Conservation (phyloP, 2,113 vertebrate genomes). For the Lutjanus erythropterus region DNA sequence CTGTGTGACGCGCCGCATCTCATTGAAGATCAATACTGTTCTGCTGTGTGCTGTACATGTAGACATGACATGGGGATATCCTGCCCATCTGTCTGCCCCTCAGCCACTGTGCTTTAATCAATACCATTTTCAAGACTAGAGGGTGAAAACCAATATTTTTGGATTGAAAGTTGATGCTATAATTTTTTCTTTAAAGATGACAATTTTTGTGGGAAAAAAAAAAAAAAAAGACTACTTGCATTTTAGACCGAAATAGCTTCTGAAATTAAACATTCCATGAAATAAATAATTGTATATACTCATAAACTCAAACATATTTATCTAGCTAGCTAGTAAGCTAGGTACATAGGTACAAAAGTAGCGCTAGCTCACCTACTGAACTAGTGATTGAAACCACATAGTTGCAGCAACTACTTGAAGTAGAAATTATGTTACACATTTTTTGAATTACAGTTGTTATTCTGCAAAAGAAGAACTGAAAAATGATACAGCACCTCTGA, state of each 20-base stretch:
- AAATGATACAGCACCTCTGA: too few relatives aligned
- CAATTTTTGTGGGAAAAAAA: neutral
- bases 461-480: too few relatives aligned
- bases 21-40: constrained; percentile 64
- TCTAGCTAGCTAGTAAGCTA: neutral
- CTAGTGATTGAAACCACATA: too few relatives aligned
- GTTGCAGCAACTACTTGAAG: neutral
- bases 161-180: neutral
- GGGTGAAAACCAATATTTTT: neutral
- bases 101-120: constrained; percentile 9
- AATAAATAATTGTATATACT: neutral
- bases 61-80: constrained; percentile 16
- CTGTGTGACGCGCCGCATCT: constrained; percentile 38
- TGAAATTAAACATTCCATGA: neutral
- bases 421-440: too few relatives aligned
- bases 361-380: neutral
- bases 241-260: neutral
- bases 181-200: neutral
- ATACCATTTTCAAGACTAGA: neutral
- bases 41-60: constrained; percentile 11
- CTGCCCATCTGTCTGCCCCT: constrained; percentile 59
- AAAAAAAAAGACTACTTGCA: too few relatives aligned
- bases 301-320: neutral
- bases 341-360: neutral
- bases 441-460: too few relatives aligned